Conservation (phyloP, 2,113 vertebrate species). For the Rissa tridactyla region DNA sequence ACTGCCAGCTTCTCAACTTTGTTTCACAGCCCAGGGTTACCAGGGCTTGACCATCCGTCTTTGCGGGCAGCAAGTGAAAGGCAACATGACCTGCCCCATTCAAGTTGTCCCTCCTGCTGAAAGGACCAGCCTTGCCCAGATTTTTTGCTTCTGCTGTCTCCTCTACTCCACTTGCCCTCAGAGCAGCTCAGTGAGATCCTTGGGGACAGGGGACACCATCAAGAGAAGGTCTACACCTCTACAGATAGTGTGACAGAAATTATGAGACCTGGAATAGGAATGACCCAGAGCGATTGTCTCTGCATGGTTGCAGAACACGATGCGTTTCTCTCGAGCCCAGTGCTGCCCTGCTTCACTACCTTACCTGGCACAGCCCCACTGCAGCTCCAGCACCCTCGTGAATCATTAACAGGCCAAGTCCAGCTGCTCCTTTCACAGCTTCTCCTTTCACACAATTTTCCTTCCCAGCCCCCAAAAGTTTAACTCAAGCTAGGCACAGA, state of each 20-base stretch:
- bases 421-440: background rate
- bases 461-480: background rate
- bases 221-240: background rate
- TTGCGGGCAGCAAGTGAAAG: background rate
- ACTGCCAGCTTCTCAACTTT: background rate
- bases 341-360: background rate
- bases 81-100: background rate
- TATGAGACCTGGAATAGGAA: background rate
- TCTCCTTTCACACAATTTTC: background rate
- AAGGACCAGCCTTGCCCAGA: background rate
- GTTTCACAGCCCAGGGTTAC: background rate
- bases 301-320: background rate
- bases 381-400: background rate
- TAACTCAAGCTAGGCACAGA: background rate
- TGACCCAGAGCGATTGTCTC: background rate
- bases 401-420: slow-evolving; percentile 21
- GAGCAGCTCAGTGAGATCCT: background rate
- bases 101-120: background rate
- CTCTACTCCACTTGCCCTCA: background rate
- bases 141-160: background rate
- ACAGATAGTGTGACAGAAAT: background rate
- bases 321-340: background rate
- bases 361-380: background rate
- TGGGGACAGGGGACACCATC: background rate
- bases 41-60: slow-evolving; percentile 26